Conservation (phyloP, 2,888 invertebrate species). For the Xestia c-nigrum region DNA sequence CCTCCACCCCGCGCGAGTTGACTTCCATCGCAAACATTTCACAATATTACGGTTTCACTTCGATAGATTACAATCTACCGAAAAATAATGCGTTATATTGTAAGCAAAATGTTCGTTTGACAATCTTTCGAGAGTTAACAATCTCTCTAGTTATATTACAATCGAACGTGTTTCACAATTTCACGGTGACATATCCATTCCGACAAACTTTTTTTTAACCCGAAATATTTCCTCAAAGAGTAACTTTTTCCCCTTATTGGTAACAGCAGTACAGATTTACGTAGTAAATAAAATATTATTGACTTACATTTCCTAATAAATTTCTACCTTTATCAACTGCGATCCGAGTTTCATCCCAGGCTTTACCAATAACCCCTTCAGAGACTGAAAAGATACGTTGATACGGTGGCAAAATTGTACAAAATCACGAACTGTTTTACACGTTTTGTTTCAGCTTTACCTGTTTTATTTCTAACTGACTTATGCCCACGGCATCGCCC, state of each 20-base stretch:
- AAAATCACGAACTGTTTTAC: background rate
- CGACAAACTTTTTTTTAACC: background rate
- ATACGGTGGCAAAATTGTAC: conserved; percentile 4
- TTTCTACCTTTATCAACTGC: conserved; percentile 8
- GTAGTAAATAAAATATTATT: background rate
- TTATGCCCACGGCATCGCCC: too few relatives aligned
- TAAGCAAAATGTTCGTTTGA: too few relatives aligned
- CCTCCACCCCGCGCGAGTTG: too few relatives aligned
- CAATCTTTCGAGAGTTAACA: too few relatives aligned
- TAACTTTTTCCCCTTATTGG: background rate
- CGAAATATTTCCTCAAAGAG: background rate
- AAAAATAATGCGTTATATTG: too few relatives aligned
- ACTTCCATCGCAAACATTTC: too few relatives aligned
- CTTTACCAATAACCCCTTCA: conserved; percentile 13
- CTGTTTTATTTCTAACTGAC: background rate
- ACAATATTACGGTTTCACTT: too few relatives aligned
- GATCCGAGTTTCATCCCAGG: conserved; percentile 12
- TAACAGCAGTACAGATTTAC: background rate
- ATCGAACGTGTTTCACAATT: too few relatives aligned
- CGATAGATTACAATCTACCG: too few relatives aligned
- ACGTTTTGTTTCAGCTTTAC: background rate
- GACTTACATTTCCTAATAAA: background rate
- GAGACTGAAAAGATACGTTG: conserved; percentile 6
- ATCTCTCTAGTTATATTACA: too few relatives aligned
- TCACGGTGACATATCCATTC: background rate